These are phyloP conservation scores for Gisinianus flammeolus DNA, from an alignment of 2,888 invertebrate species.

Conservation along the genomic window DNA sequence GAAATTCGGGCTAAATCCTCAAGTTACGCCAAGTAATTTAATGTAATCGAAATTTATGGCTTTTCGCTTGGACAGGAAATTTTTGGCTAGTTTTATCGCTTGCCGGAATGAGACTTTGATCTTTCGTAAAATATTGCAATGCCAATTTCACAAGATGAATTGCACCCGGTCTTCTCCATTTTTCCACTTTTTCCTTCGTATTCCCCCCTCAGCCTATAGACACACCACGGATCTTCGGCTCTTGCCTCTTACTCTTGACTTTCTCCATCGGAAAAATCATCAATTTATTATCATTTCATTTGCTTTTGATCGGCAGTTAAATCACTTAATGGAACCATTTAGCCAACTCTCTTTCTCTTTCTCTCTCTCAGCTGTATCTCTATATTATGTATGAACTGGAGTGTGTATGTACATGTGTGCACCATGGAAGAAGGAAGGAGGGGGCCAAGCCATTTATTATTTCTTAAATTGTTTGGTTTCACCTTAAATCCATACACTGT, in stretches of 20 bases:
- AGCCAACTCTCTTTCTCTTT: neutral
- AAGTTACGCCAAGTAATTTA: conserved; percentile 36
- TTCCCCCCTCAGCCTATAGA: neutral
- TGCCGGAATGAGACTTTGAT: conserved; percentile 22
- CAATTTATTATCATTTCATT: conserved; percentile 19
- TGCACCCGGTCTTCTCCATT: conserved; percentile 13
- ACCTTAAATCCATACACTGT: no score
- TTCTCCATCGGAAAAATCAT: conserved; percentile 13
- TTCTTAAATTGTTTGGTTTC: neutral
- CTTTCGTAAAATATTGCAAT: conserved; percentile 29
- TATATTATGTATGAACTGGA: neutral
- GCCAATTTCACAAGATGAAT: conserved; percentile 29
- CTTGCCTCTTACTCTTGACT: neutral
- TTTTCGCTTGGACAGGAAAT: conserved; percentile 23
- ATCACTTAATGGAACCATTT: conserved; percentile 14
- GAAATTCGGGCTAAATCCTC: conserved; percentile 26
- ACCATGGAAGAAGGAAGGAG: neutral
- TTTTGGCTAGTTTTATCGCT: conserved; percentile 32
- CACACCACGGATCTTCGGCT: no score
- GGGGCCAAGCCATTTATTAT: neutral
- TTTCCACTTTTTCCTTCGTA: neutral
- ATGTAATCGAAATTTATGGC: conserved; percentile 41
- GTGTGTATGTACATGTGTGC: neutral
- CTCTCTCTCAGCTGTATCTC: neutral
- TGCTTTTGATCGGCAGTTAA: conserved; percentile 6